Evolutionary conservation across 1,140 invertebrate species (phyloP), one percentile per base, ranked within the genome.

Genomic region (Lutraria rhynchaena): DNA sequence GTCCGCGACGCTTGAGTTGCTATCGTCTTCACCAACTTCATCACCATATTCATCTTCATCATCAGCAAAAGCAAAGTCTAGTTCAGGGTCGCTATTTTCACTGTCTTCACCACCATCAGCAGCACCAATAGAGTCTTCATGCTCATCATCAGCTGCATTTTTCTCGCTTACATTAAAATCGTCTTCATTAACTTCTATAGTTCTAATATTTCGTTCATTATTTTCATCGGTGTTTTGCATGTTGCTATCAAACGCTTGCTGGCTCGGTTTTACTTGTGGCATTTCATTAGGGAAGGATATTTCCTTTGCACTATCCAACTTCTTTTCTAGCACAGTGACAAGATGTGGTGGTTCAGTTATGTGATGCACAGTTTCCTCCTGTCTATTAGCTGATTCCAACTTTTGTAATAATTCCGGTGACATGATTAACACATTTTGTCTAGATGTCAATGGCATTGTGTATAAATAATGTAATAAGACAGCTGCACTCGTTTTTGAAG

Each of bases 341-440:
- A 77, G 33, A 31, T 22, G 11, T 63, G 35, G 11, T 58, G 7
- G 73, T 37, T 19, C 31, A 60, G 29, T 61, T 27, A 41, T 24
- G 24, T 29, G 15, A 7, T 37, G 3, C 31, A 13, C 33, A 5
- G 33, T 33, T 31, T 22, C 44, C 31, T 51, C 22, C 19, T 7
- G 35, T 41, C 37, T 41, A 41, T 41, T 41, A 13, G 61, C 31
- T 11, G 60, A 17, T 19, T 77, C 75, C 5, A 77, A n/a, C 49
- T 77, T 77, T 27, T 77, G 60, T 41, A 77, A n/a, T 29, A 77
- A 41, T 19, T 77, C 75, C 29, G 75, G 75, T 17, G 46, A 67
- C 75, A 77, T 77, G 5, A 37, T 44, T 22, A 77, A 60, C 2
- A 77, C 19, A 53, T 55, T 63, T 31, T 77, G 75, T 44, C 75